A percentile compares a stretch with the other conserved stretches of the same genome.
Conservation (phyloP, 2,888 invertebrate genomes). For the Phlogophora meticulosa region DNA sequence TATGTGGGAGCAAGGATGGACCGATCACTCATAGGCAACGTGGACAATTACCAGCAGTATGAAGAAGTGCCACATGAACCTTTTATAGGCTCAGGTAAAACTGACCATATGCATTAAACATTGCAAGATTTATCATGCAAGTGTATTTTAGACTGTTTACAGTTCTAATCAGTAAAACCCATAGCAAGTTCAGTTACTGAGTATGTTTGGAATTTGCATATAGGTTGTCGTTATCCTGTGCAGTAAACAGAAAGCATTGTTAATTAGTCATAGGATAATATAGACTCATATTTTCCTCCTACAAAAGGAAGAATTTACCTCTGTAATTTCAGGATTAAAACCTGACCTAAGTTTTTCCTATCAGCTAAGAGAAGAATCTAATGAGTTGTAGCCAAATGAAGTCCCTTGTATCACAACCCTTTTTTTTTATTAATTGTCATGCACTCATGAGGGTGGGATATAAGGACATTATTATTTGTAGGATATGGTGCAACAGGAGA, state of each 20-base stretch:
- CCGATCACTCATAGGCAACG: constrained; percentile 89
- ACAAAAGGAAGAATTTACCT: not conserved
- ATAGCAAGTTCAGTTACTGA: not conserved
- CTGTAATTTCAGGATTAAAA: constrained; percentile 1
- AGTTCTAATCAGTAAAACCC: not conserved
- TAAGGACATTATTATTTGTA: constrained; percentile 50
- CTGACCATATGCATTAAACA: not conserved
- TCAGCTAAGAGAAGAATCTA: not conserved
- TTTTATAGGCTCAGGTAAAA: constrained; percentile 85
- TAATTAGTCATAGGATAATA: not conserved
- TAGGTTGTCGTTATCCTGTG: not conserved
- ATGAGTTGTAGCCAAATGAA: no score
- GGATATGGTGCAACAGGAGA: constrained; percentile 85
- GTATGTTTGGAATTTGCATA: not conserved
- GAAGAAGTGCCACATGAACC: constrained; percentile 87
- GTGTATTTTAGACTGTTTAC: not conserved
- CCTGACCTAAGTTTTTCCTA: not conserved
- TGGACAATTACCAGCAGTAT: constrained; percentile 86
- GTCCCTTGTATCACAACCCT: not conserved
- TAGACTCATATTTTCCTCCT: not conserved
- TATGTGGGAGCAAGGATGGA: constrained; percentile 92
- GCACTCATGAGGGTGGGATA: no score
- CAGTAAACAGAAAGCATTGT: no score
- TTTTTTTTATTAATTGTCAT: not conserved
- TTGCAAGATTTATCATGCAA: not conserved